These are phyloP conservation scores for Hucho hucho DNA, from an alignment of 2,113 vertebrate genomes.

Conservation along the genomic window DNA sequence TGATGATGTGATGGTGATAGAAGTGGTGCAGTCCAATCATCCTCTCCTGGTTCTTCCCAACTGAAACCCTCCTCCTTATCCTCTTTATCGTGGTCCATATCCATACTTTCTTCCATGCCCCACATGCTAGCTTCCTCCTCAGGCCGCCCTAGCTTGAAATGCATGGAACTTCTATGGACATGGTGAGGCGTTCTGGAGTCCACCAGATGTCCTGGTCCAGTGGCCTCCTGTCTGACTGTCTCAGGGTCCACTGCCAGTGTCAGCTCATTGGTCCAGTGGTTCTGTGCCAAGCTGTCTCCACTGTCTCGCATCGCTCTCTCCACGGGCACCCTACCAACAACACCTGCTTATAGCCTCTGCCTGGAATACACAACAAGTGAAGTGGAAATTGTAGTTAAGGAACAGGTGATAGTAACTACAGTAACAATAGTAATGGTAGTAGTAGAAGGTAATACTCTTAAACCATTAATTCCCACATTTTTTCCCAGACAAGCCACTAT, in stretches of 20 bases:
- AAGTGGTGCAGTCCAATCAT: not conserved
- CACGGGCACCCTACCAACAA: slow-evolving; percentile 12
- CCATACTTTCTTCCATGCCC: slow-evolving; percentile 12
- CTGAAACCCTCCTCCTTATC: not conserved
- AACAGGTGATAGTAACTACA: not conserved
- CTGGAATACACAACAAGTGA: not conserved
- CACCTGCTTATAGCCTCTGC: slow-evolving; percentile 26
- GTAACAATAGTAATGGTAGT: too few species aligned
- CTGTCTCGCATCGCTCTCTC: slow-evolving; percentile 36
- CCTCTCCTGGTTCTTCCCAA: slow-evolving; percentile 10
- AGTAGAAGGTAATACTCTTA: too few species aligned
- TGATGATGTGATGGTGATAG: not conserved
- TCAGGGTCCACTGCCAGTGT: slow-evolving; percentile 16
- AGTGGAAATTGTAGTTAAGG: not conserved
- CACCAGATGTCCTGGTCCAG: slow-evolving; percentile 10
- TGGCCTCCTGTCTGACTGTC: slow-evolving; percentile 13
- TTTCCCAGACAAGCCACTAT: too few species aligned
- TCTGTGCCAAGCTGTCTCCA: slow-evolving; percentile 30
- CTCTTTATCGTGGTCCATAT: slow-evolving; percentile 22
- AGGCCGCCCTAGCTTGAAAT: slow-evolving; percentile 12
- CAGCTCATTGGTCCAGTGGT: slow-evolving; percentile 36
- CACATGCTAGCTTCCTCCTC: slow-evolving; percentile 9
- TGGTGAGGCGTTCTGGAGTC: slow-evolving; percentile 9
- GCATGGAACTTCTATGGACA: not conserved
- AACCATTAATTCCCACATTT: too few species aligned